A percentile compares a stretch with the other conserved stretches of the same genome.
phyloP scores from a whole-genome alignment of 1,140 invertebrate genomes.

The Pectinophora gossypiella region DNA sequence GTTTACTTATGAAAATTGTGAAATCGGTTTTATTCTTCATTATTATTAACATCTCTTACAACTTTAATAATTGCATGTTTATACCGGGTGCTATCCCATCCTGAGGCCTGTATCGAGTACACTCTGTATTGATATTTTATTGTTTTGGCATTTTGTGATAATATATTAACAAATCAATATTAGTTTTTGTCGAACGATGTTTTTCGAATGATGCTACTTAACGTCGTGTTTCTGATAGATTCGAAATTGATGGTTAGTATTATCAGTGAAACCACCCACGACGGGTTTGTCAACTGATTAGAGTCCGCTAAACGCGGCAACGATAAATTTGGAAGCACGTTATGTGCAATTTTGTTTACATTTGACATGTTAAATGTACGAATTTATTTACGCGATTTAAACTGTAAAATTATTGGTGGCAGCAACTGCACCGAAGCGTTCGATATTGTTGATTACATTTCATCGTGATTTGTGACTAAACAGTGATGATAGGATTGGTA shows the following conservation, averaged over 20 bases:
- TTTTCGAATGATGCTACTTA: neutral
- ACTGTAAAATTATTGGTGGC: neutral
- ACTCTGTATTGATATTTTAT: too few relatives aligned
- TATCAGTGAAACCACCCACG: conserved; percentile 36
- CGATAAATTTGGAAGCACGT: conserved; percentile 49
- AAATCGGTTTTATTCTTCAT: conserved; percentile 2
- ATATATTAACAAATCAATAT: neutral
- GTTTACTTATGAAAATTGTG: neutral
- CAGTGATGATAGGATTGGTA: neutral
- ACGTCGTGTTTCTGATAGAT: conserved; percentile 60
- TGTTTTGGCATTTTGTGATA: too few relatives aligned
- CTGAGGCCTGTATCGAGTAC: too few relatives aligned
- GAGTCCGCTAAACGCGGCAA: conserved; percentile 39
- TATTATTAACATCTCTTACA: neutral
- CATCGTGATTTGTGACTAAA: neutral
- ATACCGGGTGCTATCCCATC: neutral
- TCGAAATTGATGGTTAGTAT: conserved; percentile 68
- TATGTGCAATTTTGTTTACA: conserved; percentile 46
- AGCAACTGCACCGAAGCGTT: neutral
- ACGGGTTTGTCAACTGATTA: conserved; percentile 37
- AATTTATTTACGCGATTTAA: conserved; percentile 6
- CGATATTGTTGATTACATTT: neutral
- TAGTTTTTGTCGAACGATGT: neutral
- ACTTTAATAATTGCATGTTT: too few relatives aligned
- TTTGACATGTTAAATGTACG: conserved; percentile 50